Evolutionary conservation across 2,797 vertebrate species (phyloP).

Genomic region (Gymnoscopelus microlampas): DNA sequence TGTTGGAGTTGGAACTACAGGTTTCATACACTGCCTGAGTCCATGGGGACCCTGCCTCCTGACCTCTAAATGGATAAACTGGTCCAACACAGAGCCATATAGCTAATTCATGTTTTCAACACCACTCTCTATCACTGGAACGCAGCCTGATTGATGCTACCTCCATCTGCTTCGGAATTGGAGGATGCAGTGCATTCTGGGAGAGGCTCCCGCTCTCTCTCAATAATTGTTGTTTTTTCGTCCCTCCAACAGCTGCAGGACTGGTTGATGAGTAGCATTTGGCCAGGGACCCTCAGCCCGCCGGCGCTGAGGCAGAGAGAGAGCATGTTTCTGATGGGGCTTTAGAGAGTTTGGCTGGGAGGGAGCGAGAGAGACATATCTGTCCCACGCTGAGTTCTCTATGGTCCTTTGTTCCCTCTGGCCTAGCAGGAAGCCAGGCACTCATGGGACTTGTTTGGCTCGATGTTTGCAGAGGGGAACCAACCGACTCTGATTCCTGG

Average conservation of each 20-base stretch:
- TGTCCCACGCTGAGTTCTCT: slow-evolving; percentile 73
- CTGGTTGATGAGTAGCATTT: slow-evolving; percentile 64
- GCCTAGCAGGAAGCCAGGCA: slow-evolving; percentile 72
- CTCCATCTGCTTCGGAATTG: slow-evolving; percentile 60
- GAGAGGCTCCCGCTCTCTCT: slow-evolving; percentile 48
- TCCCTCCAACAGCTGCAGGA: slow-evolving; percentile 66
- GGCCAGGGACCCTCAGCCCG: slow-evolving; percentile 42
- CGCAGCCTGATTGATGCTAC: slow-evolving; percentile 63
- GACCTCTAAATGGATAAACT: slow-evolving; percentile 51
- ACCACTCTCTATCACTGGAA: slow-evolving; percentile 44
- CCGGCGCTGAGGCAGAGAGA: slow-evolving; percentile 52
- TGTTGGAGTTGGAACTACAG: slow-evolving; percentile 9
- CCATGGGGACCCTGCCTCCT: slow-evolving; percentile 36
- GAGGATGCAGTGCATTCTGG: slow-evolving; percentile 55
- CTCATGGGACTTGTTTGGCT: slow-evolving; percentile 73
- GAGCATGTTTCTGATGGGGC: slow-evolving; percentile 53
- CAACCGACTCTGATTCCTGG: slow-evolving; percentile 53
- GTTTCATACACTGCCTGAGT: slow-evolving; percentile 10
- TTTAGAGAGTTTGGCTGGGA: slow-evolving; percentile 52
- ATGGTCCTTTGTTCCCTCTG: slow-evolving; percentile 72
- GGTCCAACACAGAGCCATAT: slow-evolving; percentile 40
- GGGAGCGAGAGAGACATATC: slow-evolving; percentile 62
- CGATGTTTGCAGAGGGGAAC: slow-evolving; percentile 52
- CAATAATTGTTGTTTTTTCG: slow-evolving; percentile 47
- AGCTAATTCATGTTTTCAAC: slow-evolving; percentile 66